A percentile compares a stretch with the other conserved stretches of the same genome.
Evolutionary conservation across 2,797 vertebrate species (phyloP).

Genomic region (Schizopygopsis pylzovi): DNA sequence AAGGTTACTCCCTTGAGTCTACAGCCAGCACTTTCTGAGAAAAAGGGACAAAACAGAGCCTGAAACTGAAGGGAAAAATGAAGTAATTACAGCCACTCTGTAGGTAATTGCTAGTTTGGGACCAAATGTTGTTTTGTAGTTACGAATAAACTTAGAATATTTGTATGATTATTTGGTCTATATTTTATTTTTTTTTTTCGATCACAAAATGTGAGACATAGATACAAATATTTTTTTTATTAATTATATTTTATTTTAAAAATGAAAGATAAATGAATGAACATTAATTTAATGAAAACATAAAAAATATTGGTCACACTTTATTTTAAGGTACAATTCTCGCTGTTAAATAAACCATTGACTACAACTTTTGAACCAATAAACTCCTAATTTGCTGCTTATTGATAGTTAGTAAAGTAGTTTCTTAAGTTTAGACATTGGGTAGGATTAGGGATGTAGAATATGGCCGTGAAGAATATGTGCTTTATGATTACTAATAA

Average conservation of each 20-base stretch:
- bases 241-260: neutral
- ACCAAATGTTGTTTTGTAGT: slow-evolving; percentile 4
- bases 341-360: neutral
- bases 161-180: neutral
- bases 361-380: neutral
- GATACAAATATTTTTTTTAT: neutral
- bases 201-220: neutral
- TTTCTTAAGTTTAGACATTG: neutral
- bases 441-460: no score
- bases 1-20: slow-evolving; percentile 49
- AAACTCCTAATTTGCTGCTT: neutral
- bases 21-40: neutral
- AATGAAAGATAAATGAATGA: neutral
- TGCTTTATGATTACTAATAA: no score
- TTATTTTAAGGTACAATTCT: neutral
- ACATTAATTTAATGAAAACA: neutral
- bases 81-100: slow-evolving; percentile 3
- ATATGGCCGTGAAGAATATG: neutral
- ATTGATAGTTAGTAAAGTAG: neutral
- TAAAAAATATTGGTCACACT: neutral
- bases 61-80: neutral
- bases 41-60: neutral
- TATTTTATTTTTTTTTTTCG: neutral
- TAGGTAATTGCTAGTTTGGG: neutral
- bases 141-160: neutral